These are phyloP conservation scores for Callipepla californica DNA, from an alignment of 2,113 vertebrate genomes.

Conservation along the genomic window DNA sequence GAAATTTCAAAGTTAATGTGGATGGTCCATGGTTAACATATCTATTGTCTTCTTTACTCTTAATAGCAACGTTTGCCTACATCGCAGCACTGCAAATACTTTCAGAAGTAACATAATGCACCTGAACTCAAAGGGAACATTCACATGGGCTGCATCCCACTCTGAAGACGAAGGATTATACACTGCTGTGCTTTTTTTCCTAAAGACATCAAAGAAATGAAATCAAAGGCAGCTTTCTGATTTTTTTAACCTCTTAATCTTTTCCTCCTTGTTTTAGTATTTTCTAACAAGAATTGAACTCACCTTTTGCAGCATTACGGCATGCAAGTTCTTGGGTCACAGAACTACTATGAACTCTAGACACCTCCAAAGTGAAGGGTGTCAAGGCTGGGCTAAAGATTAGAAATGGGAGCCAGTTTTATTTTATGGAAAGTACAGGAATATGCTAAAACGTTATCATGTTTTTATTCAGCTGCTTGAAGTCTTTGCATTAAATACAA, in stretches of 20 bases:
- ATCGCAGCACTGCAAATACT: not conserved
- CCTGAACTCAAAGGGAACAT: slow-evolving; percentile 5
- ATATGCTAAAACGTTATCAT: not conserved
- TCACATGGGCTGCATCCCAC: not conserved
- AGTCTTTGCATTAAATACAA: not conserved
- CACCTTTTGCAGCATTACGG: not conserved
- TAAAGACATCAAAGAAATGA: not conserved
- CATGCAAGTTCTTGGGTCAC: not conserved
- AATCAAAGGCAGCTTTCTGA: not conserved
- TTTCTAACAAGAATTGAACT: not conserved
- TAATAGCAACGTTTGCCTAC: not conserved
- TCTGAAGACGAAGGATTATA: not conserved
- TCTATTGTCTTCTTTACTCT: not conserved
- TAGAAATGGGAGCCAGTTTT: not conserved
- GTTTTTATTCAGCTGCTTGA: not conserved
- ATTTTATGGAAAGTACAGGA: not conserved
- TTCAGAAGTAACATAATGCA: not conserved
- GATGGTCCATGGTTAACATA: not conserved
- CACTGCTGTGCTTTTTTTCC: not conserved
- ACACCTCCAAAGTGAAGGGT: not conserved
- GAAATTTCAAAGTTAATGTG: not conserved
- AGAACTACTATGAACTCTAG: not conserved
- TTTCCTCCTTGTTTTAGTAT: not conserved
- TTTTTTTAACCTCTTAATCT: not conserved
- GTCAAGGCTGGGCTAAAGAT: not conserved